These are phyloP conservation scores for Zaprionus gabonicus DNA, from an alignment of 1,140 invertebrate species.

Conservation along the genomic window DNA sequence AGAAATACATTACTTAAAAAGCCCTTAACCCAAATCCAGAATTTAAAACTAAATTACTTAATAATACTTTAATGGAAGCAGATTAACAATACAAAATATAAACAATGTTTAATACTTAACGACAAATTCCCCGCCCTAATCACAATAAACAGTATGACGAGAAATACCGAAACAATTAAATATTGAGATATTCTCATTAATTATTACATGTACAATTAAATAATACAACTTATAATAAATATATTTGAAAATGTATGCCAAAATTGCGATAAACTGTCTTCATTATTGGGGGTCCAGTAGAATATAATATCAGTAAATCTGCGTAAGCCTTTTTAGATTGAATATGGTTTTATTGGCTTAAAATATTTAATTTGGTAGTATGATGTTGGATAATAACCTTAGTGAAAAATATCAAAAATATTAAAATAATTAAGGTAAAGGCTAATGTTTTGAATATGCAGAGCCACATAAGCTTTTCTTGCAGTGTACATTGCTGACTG, in stretches of 20 bases:
- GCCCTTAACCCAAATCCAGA: slow-evolving; percentile 30
- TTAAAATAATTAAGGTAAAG: too few species aligned
- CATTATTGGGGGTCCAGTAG: neutral
- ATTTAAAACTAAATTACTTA: slow-evolving; percentile 46
- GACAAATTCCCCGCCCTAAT: slow-evolving; percentile 70
- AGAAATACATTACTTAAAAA: slow-evolving; percentile 44
- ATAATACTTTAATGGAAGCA: slow-evolving; percentile 38
- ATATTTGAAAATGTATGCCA: slow-evolving; percentile 65
- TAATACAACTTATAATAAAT: slow-evolving; percentile 74
- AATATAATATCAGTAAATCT: neutral
- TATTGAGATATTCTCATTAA: slow-evolving; percentile 82
- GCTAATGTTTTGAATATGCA: neutral
- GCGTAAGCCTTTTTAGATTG: too few species aligned
- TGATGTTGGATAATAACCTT: too few species aligned
- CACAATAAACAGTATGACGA: slow-evolving; percentile 66
- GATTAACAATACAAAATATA: slow-evolving; percentile 45
- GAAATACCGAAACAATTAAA: slow-evolving; percentile 57
- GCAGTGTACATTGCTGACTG: neutral
- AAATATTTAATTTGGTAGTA: too few species aligned
- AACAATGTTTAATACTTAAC: slow-evolving; percentile 48
- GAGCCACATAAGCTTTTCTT: neutral
- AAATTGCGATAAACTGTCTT: neutral
- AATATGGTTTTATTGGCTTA: too few species aligned
- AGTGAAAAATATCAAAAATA: neutral
- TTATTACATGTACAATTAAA: slow-evolving; percentile 80